Conservation (phyloP, 2,797 vertebrate genomes). For the Malacoraja senta region DNA sequence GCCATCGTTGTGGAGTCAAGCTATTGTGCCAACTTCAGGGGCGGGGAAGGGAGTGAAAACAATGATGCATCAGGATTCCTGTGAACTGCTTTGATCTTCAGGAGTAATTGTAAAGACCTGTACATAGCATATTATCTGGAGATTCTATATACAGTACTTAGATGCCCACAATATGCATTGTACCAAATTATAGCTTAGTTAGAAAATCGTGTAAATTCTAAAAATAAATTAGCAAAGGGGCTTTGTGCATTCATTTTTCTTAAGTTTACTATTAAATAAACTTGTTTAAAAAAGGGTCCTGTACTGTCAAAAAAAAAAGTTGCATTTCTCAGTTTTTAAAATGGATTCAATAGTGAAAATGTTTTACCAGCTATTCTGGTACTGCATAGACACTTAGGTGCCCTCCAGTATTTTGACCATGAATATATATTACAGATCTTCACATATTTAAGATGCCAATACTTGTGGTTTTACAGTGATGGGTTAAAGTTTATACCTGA, state of each 20-base stretch:
- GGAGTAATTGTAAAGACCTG: conserved; percentile 99
- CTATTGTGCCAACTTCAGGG: conserved; percentile 84
- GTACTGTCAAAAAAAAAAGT: conserved; percentile 42
- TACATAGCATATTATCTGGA: conserved; percentile 97
- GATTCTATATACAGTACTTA: conserved; percentile 95
- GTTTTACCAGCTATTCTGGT: conserved; percentile 22
- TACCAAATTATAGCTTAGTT: conserved; percentile 89
- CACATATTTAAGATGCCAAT: conserved; percentile 19
- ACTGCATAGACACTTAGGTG: conserved; percentile 1
- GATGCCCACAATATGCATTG: conserved; percentile 86
- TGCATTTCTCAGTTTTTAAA: conserved; percentile 11
- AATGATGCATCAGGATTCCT: conserved; percentile 82
- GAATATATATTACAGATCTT: conserved; percentile 21
- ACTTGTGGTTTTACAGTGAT: conserved; percentile 30
- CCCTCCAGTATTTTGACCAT: not conserved
- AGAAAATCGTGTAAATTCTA: conserved; percentile 75
- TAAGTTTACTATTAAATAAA: conserved; percentile 55
- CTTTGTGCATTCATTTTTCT: conserved; percentile 63
- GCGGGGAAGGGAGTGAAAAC: conserved; percentile 51
- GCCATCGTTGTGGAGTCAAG: conserved; percentile 80
- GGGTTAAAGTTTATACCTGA: conserved; percentile 35
- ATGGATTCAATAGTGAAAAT: not conserved
- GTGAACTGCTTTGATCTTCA: conserved; percentile 99
- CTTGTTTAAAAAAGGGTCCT: conserved; percentile 52
- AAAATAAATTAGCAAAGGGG: conserved; percentile 62